A percentile compares a stretch with the other conserved stretches of the same genome.
These are phyloP conservation scores for Chrysolina americana DNA, from an alignment of 2,888 invertebrate genomes.

Conservation along the genomic window DNA sequence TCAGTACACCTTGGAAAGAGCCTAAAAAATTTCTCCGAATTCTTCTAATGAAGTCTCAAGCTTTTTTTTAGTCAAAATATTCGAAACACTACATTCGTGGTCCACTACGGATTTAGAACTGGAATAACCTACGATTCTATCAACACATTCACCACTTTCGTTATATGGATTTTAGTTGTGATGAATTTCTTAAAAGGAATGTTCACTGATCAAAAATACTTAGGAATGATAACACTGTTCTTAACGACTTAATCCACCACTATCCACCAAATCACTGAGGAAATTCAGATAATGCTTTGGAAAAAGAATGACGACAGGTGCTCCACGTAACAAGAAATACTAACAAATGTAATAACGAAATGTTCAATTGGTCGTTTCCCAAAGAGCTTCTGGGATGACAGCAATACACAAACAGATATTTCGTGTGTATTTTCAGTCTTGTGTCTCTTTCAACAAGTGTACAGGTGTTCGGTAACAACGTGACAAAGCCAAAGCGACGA, in stretches of 20 bases:
- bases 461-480: slow-evolving; percentile 39
- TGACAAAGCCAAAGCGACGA: slow-evolving; percentile 35
- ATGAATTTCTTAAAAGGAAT: too few relatives aligned
- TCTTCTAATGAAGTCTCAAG: neutral
- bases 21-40: neutral
- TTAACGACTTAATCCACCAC: too few relatives aligned
- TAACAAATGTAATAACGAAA: neutral
- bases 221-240: too few relatives aligned
- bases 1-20: neutral
- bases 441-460: slow-evolving; percentile 38
- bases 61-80: neutral
- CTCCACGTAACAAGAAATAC: too few relatives aligned
- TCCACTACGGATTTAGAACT: neutral
- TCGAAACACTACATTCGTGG: neutral
- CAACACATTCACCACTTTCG: too few relatives aligned
- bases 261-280: too few relatives aligned
- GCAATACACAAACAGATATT: neutral
- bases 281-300: too few relatives aligned
- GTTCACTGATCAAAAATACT: too few relatives aligned
- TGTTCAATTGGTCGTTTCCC: neutral
- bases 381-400: neutral
- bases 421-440: slow-evolving; percentile 37
- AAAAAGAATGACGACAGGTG: too few relatives aligned
- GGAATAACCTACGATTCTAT: neutral
- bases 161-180: too few relatives aligned